These are phyloP conservation scores for Cyprinodon tularosa DNA, from an alignment of 2,113 vertebrate species.

Conservation along the genomic window DNA sequence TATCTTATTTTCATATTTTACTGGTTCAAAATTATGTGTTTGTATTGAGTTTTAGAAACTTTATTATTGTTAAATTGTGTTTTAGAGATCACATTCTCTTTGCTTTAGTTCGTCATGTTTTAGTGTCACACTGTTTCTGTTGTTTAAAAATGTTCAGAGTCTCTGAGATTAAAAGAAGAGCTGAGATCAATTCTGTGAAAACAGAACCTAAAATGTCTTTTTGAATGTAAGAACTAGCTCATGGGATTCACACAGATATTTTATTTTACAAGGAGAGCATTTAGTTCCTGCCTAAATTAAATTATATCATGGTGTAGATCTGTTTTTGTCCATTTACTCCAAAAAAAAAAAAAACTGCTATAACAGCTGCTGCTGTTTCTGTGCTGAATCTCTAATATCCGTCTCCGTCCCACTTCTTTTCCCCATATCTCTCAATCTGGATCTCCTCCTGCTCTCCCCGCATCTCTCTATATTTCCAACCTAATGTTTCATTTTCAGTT, in stretches of 20 bases:
- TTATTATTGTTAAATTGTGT: too few species aligned
- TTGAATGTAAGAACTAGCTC: too few species aligned
- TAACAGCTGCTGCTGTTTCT: constrained; percentile 4
- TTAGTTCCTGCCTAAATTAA: neutral
- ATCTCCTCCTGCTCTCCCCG: constrained; percentile 9
- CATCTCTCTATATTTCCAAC: neutral
- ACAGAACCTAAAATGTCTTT: too few species aligned
- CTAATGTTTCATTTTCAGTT: constrained; percentile 13
- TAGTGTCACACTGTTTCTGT: too few species aligned
- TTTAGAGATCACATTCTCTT: too few species aligned
- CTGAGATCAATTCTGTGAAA: too few species aligned
- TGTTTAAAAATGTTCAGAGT: too few species aligned
- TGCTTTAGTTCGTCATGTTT: too few species aligned
- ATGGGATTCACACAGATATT: neutral
- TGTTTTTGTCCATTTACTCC: constrained; percentile 9
- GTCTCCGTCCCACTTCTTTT: constrained; percentile 15
- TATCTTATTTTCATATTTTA: too few species aligned
- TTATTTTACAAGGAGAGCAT: neutral
- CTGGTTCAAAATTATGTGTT: too few species aligned
- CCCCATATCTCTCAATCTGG: constrained; percentile 26
- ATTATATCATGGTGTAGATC: neutral
- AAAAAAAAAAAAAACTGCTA: constrained; percentile 6
- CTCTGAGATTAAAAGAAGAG: too few species aligned
- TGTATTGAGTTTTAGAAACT: too few species aligned
- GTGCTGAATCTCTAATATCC: constrained; percentile 22